Conservation (phyloP, 2,113 vertebrate species). For the Nipponia nippon region DNA sequence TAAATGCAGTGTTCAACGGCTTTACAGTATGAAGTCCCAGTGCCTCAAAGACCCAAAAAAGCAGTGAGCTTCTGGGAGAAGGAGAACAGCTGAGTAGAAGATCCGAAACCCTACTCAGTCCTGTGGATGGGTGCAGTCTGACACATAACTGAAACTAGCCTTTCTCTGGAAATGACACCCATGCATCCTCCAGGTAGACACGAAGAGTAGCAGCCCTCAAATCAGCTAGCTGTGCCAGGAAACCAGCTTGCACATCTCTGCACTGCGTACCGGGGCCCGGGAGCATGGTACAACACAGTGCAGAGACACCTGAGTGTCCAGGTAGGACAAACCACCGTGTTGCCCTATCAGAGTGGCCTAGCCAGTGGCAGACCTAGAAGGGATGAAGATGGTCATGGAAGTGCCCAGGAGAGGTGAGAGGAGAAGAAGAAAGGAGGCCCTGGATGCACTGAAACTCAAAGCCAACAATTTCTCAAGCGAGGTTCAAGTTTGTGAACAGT, state of each 20-base stretch:
- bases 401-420: not conserved
- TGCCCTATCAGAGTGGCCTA: not conserved
- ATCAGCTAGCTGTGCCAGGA: not conserved
- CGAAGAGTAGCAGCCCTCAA: not conserved
- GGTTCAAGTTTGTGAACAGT: not conserved
- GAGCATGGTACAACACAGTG: not conserved
- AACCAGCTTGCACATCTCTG: not conserved
- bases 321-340: not conserved
- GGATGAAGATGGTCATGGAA: not conserved
- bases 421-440: not conserved
- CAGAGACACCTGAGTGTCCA: not conserved
- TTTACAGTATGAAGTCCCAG: not conserved
- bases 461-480: not conserved
- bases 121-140: not conserved
- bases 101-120: not conserved
- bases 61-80: not conserved
- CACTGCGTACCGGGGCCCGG: not conserved
- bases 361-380: not conserved
- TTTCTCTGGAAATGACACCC: not conserved
- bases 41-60: not conserved
- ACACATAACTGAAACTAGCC: not conserved
- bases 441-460: not conserved
- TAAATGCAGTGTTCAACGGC: conserved; percentile 9
- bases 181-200: not conserved
- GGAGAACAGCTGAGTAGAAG: conserved; percentile 5